Base-by-base conservation (phyloP, 2,888 invertebrate species). In the Synergus itoensis region DNA sequence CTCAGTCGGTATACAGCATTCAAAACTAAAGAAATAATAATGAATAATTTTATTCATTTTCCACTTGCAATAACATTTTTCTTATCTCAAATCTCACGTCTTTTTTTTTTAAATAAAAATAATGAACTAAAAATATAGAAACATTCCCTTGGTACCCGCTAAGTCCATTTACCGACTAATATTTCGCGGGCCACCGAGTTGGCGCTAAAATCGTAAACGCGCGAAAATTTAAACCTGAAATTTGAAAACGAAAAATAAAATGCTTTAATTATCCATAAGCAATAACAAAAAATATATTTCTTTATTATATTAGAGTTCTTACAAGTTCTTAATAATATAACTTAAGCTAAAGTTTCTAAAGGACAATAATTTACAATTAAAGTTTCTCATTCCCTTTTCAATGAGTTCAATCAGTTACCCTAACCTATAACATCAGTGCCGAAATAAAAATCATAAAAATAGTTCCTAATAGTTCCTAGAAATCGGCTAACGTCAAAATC, bases 401-500 rank as follows among this genome's bases (percentile, higher is more conserved):
- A 14, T n/a, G 40, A 4, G 11, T 36, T 36, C 3, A 62, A 14
- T n/a, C n/a, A 4, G 11, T 40, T 9, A 40, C 41, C 65, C 8
- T 65, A 65, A 65, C 65, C 65, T 65, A 18, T 1, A 40, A 65
- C 18, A 65, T 12, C 11, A 40, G 41, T 41, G 40, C n/a, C 16
- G 9, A 1, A 21, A 60, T 53, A 53, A 60, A 64, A 65, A 65
- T 40, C 21, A 1, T 45, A 8, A 4, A 36, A 36, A 36, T 36
- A 36, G 36, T 36, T 36, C 36, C 36, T 36, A 45, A 45, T 45
- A 21, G 60, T 12, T 12, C 21, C 21, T 1, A 8, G 28, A 53
- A 73, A 53, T 48, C 36, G 12, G 36, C 36, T 28, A 53, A 73
- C 36, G 73, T 73, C 53, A 73, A 73, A 73, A 36, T 73, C 28